Percentiles rank a stretch among this genome's conserved stretches.
phyloP scores from a whole-genome alignment of 2,888 invertebrate species.

The Daptonema setosum region DNA sequence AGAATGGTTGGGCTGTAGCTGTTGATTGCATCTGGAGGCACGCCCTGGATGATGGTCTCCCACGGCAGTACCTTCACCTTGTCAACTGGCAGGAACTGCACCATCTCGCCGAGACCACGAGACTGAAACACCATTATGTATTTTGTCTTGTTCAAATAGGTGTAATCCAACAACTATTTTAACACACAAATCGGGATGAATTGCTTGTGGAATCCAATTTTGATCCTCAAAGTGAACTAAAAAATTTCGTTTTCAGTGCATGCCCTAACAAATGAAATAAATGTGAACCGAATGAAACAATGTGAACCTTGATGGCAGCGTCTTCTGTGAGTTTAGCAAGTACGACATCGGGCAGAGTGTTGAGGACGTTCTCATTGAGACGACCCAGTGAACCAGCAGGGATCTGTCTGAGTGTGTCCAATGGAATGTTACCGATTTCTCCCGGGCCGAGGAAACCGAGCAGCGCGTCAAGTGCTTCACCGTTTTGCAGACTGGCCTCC shows the following conservation, averaged over 20 bases:
- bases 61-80: neutral
- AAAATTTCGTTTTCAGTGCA: too few relatives aligned
- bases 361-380: neutral
- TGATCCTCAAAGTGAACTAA: too few relatives aligned
- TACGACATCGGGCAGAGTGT: neutral
- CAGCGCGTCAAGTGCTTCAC: neutral
- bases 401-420: neutral
- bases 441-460: neutral
- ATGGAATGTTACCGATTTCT: neutral
- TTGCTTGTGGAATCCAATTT: too few relatives aligned
- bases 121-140: neutral
- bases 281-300: too few relatives aligned
- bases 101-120: neutral
- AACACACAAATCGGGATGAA: too few relatives aligned
- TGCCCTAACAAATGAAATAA: too few relatives aligned
- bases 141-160: too few relatives aligned
- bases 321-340: neutral
- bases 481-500: neutral
- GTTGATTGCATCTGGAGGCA: slow-evolving; percentile 1
- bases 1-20: neutral
- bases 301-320: neutral
- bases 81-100: slow-evolving; percentile 1
- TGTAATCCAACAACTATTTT: too few relatives aligned
- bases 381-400: neutral
- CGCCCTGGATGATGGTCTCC: neutral